Conservation (phyloP, 2,113 vertebrate genomes). For the Carassius auratus region DNA sequence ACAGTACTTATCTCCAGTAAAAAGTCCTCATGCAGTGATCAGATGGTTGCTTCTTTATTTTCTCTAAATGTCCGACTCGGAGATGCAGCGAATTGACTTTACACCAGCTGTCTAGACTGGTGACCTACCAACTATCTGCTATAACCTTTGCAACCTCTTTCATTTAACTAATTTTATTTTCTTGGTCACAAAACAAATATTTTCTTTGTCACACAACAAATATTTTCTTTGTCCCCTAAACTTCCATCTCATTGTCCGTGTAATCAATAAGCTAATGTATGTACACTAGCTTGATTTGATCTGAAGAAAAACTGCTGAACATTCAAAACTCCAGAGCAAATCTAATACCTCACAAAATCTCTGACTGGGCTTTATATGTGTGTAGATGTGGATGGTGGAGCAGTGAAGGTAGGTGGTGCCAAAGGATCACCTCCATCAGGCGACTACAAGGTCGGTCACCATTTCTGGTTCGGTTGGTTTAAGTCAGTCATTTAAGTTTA, state of each 20-base stretch:
- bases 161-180: background rate
- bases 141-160: slow-evolving; percentile 12
- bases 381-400: slow-evolving; percentile 77
- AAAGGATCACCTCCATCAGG: slow-evolving; percentile 76
- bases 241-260: background rate
- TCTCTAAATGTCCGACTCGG: background rate
- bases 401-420: slow-evolving; percentile 77
- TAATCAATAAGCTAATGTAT: slow-evolving; percentile 4
- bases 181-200: slow-evolving; percentile 11
- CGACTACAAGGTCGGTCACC: slow-evolving; percentile 78
- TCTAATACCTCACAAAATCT: background rate
- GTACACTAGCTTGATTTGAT: slow-evolving; percentile 9
- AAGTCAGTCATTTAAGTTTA: background rate
- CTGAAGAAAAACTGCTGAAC: background rate
- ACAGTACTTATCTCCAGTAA: background rate
- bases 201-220: slow-evolving; percentile 11
- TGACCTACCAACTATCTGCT: background rate
- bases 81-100: slow-evolving; percentile 15
- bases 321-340: background rate
- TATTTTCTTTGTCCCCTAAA: background rate
- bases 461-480: background rate
- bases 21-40: background rate
- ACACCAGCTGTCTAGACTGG: slow-evolving; percentile 20
- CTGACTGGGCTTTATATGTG: background rate
- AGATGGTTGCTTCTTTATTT: slow-evolving; percentile 11